phyloP scores from a whole-genome alignment of 2,888 invertebrate genomes.

The Amiota minor region DNA sequence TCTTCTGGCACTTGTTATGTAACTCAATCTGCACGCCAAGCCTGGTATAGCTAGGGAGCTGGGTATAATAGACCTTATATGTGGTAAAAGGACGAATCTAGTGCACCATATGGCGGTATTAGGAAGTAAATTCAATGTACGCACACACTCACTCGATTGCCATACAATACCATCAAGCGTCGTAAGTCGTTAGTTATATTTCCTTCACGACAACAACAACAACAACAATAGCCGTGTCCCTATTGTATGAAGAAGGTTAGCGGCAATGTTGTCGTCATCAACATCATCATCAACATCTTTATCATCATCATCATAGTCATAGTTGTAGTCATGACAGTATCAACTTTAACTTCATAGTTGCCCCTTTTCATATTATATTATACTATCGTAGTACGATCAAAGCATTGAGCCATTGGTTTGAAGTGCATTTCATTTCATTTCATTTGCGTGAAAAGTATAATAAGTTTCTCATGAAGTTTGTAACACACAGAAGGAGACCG shows the following conservation, averaged over 20 bases:
- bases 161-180: not conserved
- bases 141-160: not conserved
- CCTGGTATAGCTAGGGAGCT: not conserved
- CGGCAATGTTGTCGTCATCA: no score
- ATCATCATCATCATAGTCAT: no score
- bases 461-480: no score
- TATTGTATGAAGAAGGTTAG: no score
- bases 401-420: slow-evolving; percentile 50
- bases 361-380: not conserved
- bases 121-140: not conserved
- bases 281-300: no score
- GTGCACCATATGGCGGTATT: slow-evolving; percentile 12
- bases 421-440: slow-evolving; percentile 68
- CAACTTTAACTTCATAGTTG: not conserved
- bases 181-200: slow-evolving; percentile 6
- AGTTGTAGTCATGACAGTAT: not conserved
- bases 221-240: no score
- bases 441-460: no score
- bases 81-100: slow-evolving; percentile 25
- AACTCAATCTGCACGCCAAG: slow-evolving; percentile 55
- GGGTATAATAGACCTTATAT: no score
- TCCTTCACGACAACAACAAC: not conserved
- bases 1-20: slow-evolving; percentile 32
- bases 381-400: no score
- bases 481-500: no score